These are phyloP conservation scores for Lagopus leucura DNA, from an alignment of 2,113 vertebrate species.

Conservation along the genomic window DNA sequence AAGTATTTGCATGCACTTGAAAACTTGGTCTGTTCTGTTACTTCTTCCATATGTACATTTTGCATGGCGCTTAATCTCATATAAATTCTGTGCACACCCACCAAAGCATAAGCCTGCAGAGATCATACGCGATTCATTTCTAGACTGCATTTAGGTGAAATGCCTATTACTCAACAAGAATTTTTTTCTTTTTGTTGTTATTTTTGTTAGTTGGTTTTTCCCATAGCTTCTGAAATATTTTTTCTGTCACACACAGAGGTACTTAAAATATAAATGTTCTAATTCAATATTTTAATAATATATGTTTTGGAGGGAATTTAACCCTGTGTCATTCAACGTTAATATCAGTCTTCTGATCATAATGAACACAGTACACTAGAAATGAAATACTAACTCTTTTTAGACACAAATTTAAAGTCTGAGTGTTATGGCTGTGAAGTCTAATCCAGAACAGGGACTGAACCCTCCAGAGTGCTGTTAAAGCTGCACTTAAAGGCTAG, in stretches of 20 bases:
- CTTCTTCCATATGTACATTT: not conserved
- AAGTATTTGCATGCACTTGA: not conserved
- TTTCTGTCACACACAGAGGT: not conserved
- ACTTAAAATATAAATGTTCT: not conserved
- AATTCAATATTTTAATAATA: not conserved
- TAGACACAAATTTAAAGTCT: not conserved
- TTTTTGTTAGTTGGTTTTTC: not conserved
- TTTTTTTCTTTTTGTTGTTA: not conserved
- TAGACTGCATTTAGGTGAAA: not conserved
- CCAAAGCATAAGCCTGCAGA: not conserved
- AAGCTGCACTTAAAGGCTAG: not conserved
- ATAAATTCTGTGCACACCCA: not conserved
- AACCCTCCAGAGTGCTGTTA: not conserved
- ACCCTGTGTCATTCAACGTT: not conserved
- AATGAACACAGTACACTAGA: not conserved
- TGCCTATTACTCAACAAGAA: not conserved
- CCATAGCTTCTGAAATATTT: not conserved
- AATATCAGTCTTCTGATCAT: not conserved
- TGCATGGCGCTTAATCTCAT: not conserved
- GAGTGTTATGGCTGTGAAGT: not conserved
- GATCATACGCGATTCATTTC: not conserved
- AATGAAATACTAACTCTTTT: not conserved
- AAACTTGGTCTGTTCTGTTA: accelerated
- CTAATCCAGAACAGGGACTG: not conserved
- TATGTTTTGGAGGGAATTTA: not conserved